Evolutionary conservation across 2,113 vertebrate species (phyloP), one percentile per base, ranked within the genome.

Genomic region (Pantherophis guttatus): DNA sequence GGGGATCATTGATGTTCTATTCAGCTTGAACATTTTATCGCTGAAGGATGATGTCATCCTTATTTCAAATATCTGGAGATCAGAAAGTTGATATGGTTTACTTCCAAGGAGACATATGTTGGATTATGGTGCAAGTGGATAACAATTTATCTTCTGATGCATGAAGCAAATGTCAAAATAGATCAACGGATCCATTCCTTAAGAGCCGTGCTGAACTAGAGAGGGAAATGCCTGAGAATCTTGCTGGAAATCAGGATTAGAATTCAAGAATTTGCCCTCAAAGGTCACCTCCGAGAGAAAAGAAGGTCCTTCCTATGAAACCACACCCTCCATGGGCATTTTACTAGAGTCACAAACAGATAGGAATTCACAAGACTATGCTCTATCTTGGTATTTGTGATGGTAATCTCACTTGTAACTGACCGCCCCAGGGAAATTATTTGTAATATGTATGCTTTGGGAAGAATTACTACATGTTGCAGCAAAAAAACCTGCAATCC

Each of bases 381-480:
- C 4, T 58, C 17, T 29, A 94, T 94, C 85, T 59, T 75, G 54
- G 57, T 89, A 91, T 59, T 89, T 53, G 29, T 91, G 90, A 89
- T 91, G 48, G 48, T 44, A 85, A 91, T 91, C 93, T 54, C 70
- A 89, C 24, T 48, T 48, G 59, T 54, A n/a, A 53, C n/a, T 9
- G 15, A 59, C 6, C 10, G 65, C 87, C 55, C 54, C 13, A 33
- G 86, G 93, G 90, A 58, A 93, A 86, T 24, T 24, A 57, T 89
- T 57, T 85, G 17, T 57, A 6, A 12, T 39, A 86, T 24, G 26
- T 29, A 48, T 1, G 44, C 58, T 92, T 65, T 87, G 19, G 87
- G 86, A n/a, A 87, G 48, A 9, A 23, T 87, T 39, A 33, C 29
- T 24, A n/a, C 15, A 52, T 19, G 58, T 90, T 65, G 59, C 59